Conservation (phyloP, 2,113 vertebrate genomes). For the Tonatia bakeri region DNA sequence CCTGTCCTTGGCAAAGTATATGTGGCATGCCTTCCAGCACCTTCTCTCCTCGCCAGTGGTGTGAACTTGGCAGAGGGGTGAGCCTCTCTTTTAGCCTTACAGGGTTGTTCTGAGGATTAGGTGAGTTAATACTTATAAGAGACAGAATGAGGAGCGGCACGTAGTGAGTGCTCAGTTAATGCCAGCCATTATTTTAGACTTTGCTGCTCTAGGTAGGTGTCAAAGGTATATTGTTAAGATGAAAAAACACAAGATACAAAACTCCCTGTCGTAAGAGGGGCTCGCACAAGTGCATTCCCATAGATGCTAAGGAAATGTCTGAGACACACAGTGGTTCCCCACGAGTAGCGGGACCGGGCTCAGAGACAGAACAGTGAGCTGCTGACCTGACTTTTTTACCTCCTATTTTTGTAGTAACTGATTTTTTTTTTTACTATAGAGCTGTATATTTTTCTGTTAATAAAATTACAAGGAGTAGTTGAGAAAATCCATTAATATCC, state of each 20-base stretch:
- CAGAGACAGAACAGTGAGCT: not conserved
- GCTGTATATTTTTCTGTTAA: not conserved
- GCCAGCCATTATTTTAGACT: not conserved
- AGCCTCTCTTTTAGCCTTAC: not conserved
- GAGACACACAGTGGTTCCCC: not conserved
- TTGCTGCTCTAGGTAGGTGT: not conserved
- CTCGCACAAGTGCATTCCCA: not conserved
- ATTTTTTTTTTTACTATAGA: not conserved
- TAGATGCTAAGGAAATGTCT: not conserved
- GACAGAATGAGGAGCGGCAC: not conserved
- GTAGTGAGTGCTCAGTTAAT: not conserved
- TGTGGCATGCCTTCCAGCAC: not conserved
- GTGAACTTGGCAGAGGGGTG: too few relatives aligned
- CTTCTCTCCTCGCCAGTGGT: not conserved
- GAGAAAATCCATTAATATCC: not conserved
- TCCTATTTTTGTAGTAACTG: not conserved
- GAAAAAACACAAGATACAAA: not conserved
- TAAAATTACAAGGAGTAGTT: not conserved
- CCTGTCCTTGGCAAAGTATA: not conserved
- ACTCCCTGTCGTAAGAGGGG: not conserved
- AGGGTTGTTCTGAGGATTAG: not conserved
- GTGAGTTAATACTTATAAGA: not conserved
- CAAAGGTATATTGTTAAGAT: not conserved
- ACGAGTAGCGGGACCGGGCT: not conserved
- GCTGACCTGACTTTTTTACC: not conserved